These are phyloP conservation scores for Potorous gilbertii DNA, from an alignment of 2,797 vertebrate genomes.

Conservation along the genomic window DNA sequence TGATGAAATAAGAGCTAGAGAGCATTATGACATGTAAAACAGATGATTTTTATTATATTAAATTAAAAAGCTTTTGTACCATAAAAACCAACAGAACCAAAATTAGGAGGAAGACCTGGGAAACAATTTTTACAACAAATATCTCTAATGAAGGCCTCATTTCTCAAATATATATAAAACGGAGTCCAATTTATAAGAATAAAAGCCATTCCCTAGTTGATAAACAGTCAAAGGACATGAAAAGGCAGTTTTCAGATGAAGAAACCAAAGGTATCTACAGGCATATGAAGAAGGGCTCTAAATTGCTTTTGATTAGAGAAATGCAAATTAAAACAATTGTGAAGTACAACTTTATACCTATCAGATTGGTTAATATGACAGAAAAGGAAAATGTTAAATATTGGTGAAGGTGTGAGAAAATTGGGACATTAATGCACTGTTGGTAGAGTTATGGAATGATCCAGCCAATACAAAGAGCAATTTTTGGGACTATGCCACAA, in stretches of 20 bases:
- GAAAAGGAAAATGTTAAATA: neutral
- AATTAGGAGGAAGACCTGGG: neutral
- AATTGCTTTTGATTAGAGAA: neutral
- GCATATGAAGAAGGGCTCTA: neutral
- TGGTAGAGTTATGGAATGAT: neutral
- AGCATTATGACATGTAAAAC: neutral
- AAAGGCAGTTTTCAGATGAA: neutral
- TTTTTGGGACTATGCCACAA: neutral
- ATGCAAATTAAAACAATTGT: neutral
- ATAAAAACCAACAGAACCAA: neutral
- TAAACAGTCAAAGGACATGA: neutral
- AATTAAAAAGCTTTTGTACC: neutral
- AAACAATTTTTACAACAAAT: neutral
- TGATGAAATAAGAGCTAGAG: neutral
- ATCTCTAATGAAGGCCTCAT: neutral
- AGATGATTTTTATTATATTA: neutral
- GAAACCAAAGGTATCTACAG: neutral
- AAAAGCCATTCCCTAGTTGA: neutral
- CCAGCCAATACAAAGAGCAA: neutral
- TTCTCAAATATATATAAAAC: neutral
- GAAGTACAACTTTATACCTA: neutral
- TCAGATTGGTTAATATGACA: neutral
- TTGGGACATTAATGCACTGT: neutral
- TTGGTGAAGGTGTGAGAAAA: neutral
- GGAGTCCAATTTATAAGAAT: neutral